phyloP scores from a whole-genome alignment of 2,113 vertebrate genomes.

The Pollachius pollachius region DNA sequence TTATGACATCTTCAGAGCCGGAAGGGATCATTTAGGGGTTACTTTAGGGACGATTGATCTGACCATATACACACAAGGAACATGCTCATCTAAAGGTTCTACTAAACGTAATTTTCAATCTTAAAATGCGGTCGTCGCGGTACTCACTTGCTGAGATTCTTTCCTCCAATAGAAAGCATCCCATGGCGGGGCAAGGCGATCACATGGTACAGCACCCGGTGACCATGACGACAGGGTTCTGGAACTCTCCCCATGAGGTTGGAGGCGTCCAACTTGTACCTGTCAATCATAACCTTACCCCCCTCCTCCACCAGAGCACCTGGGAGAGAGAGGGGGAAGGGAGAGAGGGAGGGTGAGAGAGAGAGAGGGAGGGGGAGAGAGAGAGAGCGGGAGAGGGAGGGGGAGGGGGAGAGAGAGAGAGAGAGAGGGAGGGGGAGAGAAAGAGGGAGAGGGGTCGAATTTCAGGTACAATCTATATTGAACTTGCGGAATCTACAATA shows the following conservation, averaged over 20 bases:
- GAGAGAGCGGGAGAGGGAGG: too few species aligned
- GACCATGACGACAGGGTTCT: conserved; percentile 61
- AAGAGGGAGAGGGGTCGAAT: not conserved
- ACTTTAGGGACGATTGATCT: not conserved
- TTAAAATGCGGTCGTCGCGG: not conserved
- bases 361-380: too few species aligned
- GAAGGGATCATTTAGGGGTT: too few species aligned
- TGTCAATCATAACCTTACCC: conserved; percentile 78
- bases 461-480: not conserved
- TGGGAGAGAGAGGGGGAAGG: conserved; percentile 45
- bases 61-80: not conserved
- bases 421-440: not conserved
- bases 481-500: too few species aligned
- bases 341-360: not conserved
- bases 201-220: conserved; percentile 83
- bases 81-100: too few species aligned
- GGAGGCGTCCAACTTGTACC: conserved; percentile 82
- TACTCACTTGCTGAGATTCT: conserved; percentile 72
- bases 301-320: conserved; percentile 83
- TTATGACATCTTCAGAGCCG: too few species aligned
- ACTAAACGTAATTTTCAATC: not conserved
- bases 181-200: conserved; percentile 77
- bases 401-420: conserved; percentile 4
- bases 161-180: conserved; percentile 71
- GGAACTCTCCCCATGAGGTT: conserved; percentile 81